Percentiles rank a stretch among this genome's conserved stretches.
Evolutionary conservation across 1,140 invertebrate species (phyloP).

Genomic region (Pseudomyrmex cubaensis): DNA sequence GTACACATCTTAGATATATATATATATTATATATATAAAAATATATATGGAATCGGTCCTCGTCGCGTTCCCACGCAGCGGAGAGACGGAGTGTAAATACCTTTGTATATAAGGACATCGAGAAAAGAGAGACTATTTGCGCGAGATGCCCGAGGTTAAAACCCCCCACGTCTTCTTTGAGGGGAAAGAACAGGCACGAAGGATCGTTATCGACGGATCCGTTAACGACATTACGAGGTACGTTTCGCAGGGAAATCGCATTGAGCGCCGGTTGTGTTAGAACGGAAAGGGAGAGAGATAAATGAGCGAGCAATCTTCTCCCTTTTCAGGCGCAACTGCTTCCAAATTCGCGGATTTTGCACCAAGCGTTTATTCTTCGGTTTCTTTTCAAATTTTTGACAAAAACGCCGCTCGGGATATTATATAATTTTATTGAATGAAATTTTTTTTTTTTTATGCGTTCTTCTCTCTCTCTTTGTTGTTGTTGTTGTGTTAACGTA

Average conservation of each 20-base stretch:
- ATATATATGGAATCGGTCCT: conserved; percentile 38
- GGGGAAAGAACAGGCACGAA: conserved; percentile 49
- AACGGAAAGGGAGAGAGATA: background rate
- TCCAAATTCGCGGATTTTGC: background rate
- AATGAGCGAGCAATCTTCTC: background rate
- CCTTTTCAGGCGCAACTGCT: background rate
- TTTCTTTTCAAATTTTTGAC: background rate
- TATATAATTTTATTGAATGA: too few species aligned
- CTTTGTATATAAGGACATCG: conserved; percentile 56
- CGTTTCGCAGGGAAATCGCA: background rate
- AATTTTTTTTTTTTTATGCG: too few species aligned
- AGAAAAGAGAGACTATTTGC: conserved; percentile 58
- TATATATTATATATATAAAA: conserved; percentile 23
- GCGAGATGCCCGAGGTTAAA: conserved; percentile 51
- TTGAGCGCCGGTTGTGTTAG: background rate
- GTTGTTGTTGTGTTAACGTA: conserved; percentile 6
- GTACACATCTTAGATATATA: conserved; percentile 42
- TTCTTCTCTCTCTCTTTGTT: too few species aligned
- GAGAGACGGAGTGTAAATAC: conserved; percentile 52
- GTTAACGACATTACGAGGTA: conserved; percentile 51
- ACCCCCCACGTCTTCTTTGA: conserved; percentile 38
- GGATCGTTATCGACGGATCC: conserved; percentile 52
- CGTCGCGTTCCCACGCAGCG: conserved; percentile 26
- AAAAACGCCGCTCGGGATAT: too few species aligned
- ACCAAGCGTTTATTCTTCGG: background rate